Conservation (phyloP, 2,113 vertebrate genomes). For the Callaeas wilsoni region DNA sequence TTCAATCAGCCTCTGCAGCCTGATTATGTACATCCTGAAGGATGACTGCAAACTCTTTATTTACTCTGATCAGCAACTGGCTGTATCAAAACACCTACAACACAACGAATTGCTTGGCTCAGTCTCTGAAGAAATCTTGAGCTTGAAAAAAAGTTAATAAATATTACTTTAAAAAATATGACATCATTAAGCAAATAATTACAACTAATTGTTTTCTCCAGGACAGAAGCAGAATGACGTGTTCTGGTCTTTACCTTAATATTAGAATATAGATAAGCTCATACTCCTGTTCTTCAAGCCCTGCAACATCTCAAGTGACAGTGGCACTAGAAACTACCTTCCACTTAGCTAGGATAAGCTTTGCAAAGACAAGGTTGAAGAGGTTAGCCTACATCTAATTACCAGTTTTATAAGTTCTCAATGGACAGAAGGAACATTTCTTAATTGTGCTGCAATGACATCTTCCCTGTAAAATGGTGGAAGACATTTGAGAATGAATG, state of each 20-base stretch:
- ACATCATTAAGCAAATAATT: background rate
- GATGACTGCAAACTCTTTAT: background rate
- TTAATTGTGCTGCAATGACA: background rate
- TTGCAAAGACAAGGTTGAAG: background rate
- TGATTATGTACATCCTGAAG: background rate
- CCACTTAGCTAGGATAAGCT: background rate
- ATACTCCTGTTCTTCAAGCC: background rate
- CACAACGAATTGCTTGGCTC: background rate
- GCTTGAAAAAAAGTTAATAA: background rate
- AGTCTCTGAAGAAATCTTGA: background rate
- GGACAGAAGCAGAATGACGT: background rate
- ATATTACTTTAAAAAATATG: background rate
- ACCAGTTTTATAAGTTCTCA: background rate
- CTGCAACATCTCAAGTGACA: background rate
- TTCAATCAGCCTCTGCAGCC: background rate
- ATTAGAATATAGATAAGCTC: background rate
- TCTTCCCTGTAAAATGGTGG: background rate
- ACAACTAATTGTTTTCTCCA: background rate
- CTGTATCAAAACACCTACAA: background rate
- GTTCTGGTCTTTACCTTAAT: background rate
- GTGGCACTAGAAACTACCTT: background rate
- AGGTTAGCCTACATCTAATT: background rate
- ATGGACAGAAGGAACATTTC: background rate
- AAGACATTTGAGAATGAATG: background rate
- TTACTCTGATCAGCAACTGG: background rate